A percentile compares a stretch with the other conserved stretches of the same genome.
Conservation (phyloP, 2,113 vertebrate genomes). For the Suricata suricatta region DNA sequence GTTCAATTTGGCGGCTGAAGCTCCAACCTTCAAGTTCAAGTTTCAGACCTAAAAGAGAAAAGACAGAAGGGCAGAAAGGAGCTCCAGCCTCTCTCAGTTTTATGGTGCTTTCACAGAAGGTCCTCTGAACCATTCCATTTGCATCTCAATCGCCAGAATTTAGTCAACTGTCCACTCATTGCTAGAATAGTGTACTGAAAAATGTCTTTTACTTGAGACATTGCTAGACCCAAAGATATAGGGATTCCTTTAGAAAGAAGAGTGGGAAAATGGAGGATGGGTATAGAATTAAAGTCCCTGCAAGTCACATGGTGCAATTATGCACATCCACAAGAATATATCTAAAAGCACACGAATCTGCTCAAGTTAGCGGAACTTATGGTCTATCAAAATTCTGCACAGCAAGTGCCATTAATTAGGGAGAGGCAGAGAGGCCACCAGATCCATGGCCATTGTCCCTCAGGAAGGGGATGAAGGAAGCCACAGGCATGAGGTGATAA, state of each 20-base stretch:
- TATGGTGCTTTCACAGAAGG: neutral
- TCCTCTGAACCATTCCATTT: neutral
- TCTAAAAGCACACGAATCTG: neutral
- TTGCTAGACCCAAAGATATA: neutral
- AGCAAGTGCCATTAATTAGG: neutral
- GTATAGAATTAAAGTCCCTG: neutral
- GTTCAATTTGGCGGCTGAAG: neutral
- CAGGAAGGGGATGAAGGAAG: neutral
- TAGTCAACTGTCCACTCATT: neutral
- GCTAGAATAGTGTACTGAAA: neutral
- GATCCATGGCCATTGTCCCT: neutral
- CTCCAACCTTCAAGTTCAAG: neutral
- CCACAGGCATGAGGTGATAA: neutral
- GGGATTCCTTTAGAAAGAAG: neutral
- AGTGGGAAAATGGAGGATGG: neutral
- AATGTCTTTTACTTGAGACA: neutral
- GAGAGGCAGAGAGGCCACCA: neutral
- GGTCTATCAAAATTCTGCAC: neutral
- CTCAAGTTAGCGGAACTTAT: neutral
- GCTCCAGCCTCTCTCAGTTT: neutral
- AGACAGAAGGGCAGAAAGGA: neutral
- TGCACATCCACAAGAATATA: neutral
- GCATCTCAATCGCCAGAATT: neutral
- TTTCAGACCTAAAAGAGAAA: neutral
- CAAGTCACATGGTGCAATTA: accelerated